phyloP scores from a whole-genome alignment of 2,888 invertebrate genomes.

The Caenorhabditis panamensis region DNA sequence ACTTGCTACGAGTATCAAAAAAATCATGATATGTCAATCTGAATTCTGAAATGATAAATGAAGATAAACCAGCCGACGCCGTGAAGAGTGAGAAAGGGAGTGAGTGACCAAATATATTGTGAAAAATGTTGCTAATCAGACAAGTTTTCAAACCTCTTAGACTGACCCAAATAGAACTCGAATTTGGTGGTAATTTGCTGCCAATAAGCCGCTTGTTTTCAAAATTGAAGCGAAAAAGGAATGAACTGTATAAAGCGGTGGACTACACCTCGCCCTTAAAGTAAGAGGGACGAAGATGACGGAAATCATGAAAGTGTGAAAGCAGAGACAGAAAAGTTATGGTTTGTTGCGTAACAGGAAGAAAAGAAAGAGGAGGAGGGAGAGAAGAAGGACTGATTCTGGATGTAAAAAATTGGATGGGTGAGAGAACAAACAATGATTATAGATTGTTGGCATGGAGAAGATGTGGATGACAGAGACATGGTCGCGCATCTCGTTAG shows the following conservation, averaged over 20 bases:
- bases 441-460: constrained; percentile 29
- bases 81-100: constrained; percentile 31
- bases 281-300: constrained; percentile 9
- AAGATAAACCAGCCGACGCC: background rate
- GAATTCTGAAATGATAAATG: constrained; percentile 32
- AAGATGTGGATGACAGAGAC: constrained; percentile 12
- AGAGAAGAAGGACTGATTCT: constrained; percentile 45
- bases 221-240: constrained; percentile 9
- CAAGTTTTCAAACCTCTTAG: constrained; percentile 51
- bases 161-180: constrained; percentile 38
- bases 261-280: constrained; percentile 16
- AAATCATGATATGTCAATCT: constrained; percentile 25
- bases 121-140: constrained; percentile 58
- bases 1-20: background rate
- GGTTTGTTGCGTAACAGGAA: constrained; percentile 59
- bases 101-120: constrained; percentile 30
- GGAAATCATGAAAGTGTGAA: constrained; percentile 51
- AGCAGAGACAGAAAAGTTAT: constrained; percentile 44
- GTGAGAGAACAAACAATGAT: constrained; percentile 49
- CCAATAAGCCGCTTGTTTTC: constrained; percentile 11
- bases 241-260: constrained; percentile 12
- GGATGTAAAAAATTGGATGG: constrained; percentile 42
- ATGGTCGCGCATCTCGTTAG: constrained; percentile 53
- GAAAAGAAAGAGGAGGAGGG: constrained; percentile 15
- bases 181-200: constrained; percentile 14